Evolutionary conservation across 2,888 invertebrate species (phyloP).

Genomic region (Macropis europaea): DNA sequence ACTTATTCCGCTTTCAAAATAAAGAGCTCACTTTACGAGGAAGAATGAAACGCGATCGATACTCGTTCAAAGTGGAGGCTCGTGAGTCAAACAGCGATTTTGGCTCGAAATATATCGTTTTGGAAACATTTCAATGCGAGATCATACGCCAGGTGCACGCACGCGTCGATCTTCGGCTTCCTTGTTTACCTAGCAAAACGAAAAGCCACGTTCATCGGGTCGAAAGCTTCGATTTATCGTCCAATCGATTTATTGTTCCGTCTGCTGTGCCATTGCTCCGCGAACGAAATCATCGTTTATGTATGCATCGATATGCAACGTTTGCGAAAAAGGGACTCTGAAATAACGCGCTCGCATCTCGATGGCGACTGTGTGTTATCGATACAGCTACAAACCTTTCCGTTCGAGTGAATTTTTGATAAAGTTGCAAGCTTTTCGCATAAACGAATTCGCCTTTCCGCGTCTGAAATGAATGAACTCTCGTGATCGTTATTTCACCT

Average conservation of each 20-base stretch:
- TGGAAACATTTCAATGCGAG: background rate
- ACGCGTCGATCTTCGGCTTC: background rate
- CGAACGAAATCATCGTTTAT: background rate
- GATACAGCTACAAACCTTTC: too few relatives aligned
- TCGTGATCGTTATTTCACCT: too few relatives aligned
- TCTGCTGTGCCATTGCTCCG: background rate
- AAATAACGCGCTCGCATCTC: too few relatives aligned
- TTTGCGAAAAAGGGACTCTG: background rate
- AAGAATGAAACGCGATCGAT: too few relatives aligned
- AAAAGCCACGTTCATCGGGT: constrained; percentile 18
- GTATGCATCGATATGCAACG: background rate
- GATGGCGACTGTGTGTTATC: too few relatives aligned
- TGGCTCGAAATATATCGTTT: background rate
- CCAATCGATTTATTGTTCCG: constrained; percentile 31
- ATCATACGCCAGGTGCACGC: constrained; percentile 6
- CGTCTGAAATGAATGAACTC: too few relatives aligned
- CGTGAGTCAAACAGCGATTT: background rate
- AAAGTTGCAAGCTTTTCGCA: too few relatives aligned
- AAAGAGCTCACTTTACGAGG: too few relatives aligned
- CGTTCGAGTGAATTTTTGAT: too few relatives aligned
- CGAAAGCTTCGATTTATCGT: constrained; percentile 23
- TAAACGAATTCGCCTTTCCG: too few relatives aligned
- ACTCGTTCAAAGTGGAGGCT: too few relatives aligned
- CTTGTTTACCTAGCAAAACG: constrained; percentile 14
- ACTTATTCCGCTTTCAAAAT: too few relatives aligned